These are phyloP conservation scores for Drosophila percnosoma DNA, from an alignment of 2,888 invertebrate species.

Conservation along the genomic window DNA sequence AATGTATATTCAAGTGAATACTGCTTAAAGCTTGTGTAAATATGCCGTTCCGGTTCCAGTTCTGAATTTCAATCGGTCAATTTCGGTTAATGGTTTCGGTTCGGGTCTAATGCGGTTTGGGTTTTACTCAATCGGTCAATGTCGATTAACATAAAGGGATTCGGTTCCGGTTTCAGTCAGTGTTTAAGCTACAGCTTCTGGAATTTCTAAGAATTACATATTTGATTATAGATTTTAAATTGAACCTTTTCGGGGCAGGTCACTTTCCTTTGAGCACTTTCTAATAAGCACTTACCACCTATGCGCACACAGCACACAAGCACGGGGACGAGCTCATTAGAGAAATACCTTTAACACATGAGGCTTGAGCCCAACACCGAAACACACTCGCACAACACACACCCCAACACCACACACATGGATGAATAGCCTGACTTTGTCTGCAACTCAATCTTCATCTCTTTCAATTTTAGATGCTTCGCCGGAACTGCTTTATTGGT, in stretches of 20 bases:
- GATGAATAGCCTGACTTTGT: slow-evolving; percentile 1
- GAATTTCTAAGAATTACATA: neutral
- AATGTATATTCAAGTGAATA: neutral
- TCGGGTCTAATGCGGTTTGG: neutral
- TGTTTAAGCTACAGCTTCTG: neutral
- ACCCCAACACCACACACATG: neutral
- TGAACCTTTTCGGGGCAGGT: neutral
- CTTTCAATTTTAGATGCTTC: slow-evolving; percentile 89
- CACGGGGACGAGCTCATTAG: slow-evolving; percentile 24
- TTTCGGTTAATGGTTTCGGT: neutral
- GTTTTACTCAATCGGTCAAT: neutral
- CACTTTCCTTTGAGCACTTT: slow-evolving; percentile 7
- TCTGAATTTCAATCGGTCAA: neutral
- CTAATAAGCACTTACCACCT: slow-evolving; percentile 7
- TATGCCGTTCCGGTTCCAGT: neutral
- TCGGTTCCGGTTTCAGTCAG: neutral
- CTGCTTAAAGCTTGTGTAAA: neutral
- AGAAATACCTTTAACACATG: slow-evolving; percentile 20
- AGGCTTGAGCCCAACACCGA: neutral
- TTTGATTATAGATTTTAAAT: neutral
- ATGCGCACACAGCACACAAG: slow-evolving; percentile 1
- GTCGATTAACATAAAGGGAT: neutral
- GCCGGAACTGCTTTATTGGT: slow-evolving; percentile 95
- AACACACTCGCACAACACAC: neutral
- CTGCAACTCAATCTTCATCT: slow-evolving; percentile 38